Evolutionary conservation across 2,113 vertebrate species (phyloP), one percentile per base, ranked within the genome.

Genomic region (Equus quagga): DNA sequence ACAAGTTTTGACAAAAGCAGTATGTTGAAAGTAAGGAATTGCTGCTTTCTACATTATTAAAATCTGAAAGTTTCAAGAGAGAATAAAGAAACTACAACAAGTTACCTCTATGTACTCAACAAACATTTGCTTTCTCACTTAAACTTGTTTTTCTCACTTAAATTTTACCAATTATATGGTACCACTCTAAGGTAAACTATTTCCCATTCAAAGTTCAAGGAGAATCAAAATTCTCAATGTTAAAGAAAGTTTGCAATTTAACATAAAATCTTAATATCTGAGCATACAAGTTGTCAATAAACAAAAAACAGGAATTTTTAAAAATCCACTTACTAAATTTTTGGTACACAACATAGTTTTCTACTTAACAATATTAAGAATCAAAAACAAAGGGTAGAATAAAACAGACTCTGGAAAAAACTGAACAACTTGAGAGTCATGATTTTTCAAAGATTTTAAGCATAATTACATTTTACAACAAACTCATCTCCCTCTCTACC

Each of bases 281-380:
- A 60, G 62, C 31, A 70, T 91, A 64, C 8, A 76, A 76, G 7
- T 44, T 46, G 28, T 83, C 69, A 96, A 89, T 41, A 94, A 85
- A 76, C 46, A 85, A 85, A 79, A 86, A 93, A 69, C 41, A 91
- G 23, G 2, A 95, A 90, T 60, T 92, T 97, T 94, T 92, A 13
- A 60, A 89, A 58, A 85, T 14, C 17, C 9, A 84, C 23, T 67
- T 58, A 72, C 64, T 92, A 49, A 76, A 56, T 33, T 26, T 80
- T 90, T 67, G 5, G 6, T 28, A 69, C 46, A 6, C 54, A 2
- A 79, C 54, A 58, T 28, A 92, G 33, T 83, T 79, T 91, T 83
- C 46, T 70, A 76, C 2, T n/a, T 82, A 82, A 33, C 56, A 83
- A 46, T 31, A 67, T 36, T 79, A 91, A 54, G 5, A 83, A 23